Conservation (phyloP, 2,888 invertebrate genomes). For the Xylophagus ater region DNA sequence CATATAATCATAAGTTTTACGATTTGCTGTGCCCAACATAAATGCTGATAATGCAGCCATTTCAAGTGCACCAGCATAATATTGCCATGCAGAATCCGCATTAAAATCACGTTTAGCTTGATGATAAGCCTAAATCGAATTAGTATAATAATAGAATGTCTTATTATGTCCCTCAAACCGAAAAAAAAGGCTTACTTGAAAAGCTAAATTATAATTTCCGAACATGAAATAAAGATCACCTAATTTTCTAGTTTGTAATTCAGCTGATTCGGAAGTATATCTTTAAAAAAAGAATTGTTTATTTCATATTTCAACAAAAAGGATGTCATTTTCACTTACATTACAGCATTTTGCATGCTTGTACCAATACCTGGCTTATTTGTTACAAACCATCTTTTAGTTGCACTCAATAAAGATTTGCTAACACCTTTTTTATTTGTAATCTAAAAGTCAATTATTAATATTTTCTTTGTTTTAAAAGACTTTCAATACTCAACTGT, state of each 20-base stretch:
- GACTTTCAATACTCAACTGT: constrained; percentile 52
- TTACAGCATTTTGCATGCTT: constrained; percentile 60
- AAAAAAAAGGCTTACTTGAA: constrained; percentile 53
- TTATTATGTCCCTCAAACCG: too few species aligned
- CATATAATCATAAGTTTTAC: constrained; percentile 80
- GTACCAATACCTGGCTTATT: constrained; percentile 71
- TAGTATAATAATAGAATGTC: neutral
- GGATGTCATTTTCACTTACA: constrained; percentile 47
- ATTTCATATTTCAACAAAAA: neutral
- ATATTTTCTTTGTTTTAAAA: neutral
- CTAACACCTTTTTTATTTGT: constrained; percentile 86
- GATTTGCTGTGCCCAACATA: constrained; percentile 68
- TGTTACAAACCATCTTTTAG: constrained; percentile 90
- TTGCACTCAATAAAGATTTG: constrained; percentile 83
- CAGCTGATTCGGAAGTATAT: constrained; percentile 73
- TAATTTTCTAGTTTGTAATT: constrained; percentile 82
- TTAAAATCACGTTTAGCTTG: constrained; percentile 95
- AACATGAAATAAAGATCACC: constrained; percentile 96
- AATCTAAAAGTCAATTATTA: constrained; percentile 40
- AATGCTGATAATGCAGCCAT: constrained; percentile 92
- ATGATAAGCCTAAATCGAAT: constrained; percentile 60
- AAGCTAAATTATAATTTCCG: constrained; percentile 84
- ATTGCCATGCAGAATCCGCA: constrained; percentile 93
- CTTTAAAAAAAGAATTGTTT: constrained; percentile 35
- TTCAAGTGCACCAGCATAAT: constrained; percentile 92